Evolutionary conservation across 1,140 invertebrate species (phyloP).

Genomic region (Ceratina australensis): DNA sequence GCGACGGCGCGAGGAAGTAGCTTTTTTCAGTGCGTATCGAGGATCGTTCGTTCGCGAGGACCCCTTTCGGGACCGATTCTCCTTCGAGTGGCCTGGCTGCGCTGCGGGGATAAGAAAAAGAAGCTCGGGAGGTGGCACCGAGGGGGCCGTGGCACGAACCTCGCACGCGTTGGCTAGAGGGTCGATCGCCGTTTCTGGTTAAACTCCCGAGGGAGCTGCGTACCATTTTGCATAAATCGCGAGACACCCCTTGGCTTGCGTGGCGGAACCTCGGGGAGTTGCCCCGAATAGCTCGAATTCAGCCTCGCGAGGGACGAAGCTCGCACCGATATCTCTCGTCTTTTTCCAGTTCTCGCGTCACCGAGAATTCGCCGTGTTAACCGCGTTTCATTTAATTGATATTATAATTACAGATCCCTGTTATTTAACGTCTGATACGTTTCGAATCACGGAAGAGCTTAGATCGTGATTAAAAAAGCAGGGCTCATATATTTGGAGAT

Average conservation of each 20-base stretch:
- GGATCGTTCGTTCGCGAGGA: constrained; percentile 41
- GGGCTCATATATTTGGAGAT: not conserved
- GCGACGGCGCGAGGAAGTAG: not conserved
- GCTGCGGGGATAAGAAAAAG: constrained; percentile 41
- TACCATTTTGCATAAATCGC: constrained; percentile 80
- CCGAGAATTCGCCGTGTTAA: too few species aligned
- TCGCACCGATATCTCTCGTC: constrained; percentile 57
- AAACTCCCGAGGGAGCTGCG: constrained; percentile 75
- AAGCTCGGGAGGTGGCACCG: constrained; percentile 35
- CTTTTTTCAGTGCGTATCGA: constrained; percentile 41
- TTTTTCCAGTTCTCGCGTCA: constrained; percentile 16
- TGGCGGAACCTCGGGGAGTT: constrained; percentile 67
- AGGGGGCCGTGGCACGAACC: constrained; percentile 33
- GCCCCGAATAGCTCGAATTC: constrained; percentile 67
- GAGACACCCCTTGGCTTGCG: constrained; percentile 72
- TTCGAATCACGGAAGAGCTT: too few species aligned
- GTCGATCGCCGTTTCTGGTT: constrained; percentile 56
- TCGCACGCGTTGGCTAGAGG: constrained; percentile 75
- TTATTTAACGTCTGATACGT: too few species aligned
- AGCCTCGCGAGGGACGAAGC: constrained; percentile 47
- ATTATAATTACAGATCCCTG: too few species aligned
- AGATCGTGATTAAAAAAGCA: not conserved
- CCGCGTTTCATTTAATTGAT: too few species aligned
- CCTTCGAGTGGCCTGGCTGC: constrained; percentile 17
- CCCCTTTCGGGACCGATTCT: constrained; percentile 46